phyloP scores from a whole-genome alignment of 2,797 vertebrate genomes.

The Silurus lanzhouensis region DNA sequence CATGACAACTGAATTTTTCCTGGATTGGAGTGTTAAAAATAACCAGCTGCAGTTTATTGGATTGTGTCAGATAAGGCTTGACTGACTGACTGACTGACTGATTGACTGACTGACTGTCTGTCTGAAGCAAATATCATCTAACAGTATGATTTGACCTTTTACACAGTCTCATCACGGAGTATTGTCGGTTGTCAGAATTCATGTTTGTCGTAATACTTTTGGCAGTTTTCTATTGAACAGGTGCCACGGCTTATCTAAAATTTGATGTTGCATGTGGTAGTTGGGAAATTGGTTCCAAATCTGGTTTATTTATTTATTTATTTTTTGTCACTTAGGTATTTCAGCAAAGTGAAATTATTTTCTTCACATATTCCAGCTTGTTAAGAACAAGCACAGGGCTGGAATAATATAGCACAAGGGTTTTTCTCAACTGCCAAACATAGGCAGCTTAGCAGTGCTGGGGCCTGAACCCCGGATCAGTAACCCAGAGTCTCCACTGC shows the following conservation, averaged over 20 bases:
- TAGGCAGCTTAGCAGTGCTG: no score
- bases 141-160: not conserved
- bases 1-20: not conserved
- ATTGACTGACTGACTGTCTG: slow-evolving; percentile 27
- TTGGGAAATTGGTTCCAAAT: not conserved
- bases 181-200: not conserved
- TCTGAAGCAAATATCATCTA: not conserved
- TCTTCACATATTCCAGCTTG: no score
- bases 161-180: not conserved
- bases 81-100: not conserved
- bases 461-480: no score
- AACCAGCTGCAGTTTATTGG: not conserved
- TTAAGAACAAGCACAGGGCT: no score
- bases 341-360: no score
- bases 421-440: no score
- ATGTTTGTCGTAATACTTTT: not conserved
- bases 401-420: no score
- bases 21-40: slow-evolving; percentile 33
- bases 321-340: no score
- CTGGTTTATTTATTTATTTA: not conserved
- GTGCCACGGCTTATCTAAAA: not conserved
- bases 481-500: no score
- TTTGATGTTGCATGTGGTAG: no score
- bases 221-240: not conserved
- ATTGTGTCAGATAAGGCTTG: slow-evolving; percentile 41